Evolutionary conservation across 2,888 invertebrate species (phyloP), one percentile per base, ranked within the genome.

Genomic region (Onthophagus sagittarius): DNA sequence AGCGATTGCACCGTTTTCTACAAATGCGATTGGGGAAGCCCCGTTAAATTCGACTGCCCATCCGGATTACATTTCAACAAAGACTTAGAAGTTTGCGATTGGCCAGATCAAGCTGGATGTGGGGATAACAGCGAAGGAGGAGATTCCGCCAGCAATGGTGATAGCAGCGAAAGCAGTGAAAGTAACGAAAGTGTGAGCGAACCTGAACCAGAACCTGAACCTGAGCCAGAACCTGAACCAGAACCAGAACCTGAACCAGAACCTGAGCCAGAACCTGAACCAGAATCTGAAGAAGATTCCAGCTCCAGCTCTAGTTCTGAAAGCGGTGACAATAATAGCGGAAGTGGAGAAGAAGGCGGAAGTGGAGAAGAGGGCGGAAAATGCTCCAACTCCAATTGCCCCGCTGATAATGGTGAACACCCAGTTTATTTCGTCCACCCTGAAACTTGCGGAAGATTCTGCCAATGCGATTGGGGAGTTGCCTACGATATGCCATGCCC

Each of bases 401-500:
- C 39, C 2, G 11, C 7, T 14, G 5, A 15, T 0, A 70, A 53
- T 14, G 39, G 23, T 15, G 15, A 23, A 14, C 62, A 53, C 11
- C 53, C 62, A 53, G 62, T 62, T 62, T 70, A 62, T 53, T 13
- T 70, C 1, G 15, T 15, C 5, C 70, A 70, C 14, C 53, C 53
- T 15, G n/a, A 62, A 9, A 62, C 53, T 53, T 70, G 70, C 23
- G 70, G 70, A 5, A 70, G 62, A 53, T 70, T 62, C 62, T 70
- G 70, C 15, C 53, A 62, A 6, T 70, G 70, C 15, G 70, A 70
- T 23, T 70, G 70, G 70, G 62, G 70, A 4, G 62, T 53, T 23
- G 70, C 62, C n/a, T 23, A 62, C 11, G 70, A 70, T n/a, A 70
- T 63, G 39, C 33, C 9, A 13, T 70, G 73, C 62, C 69, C 73